These are phyloP conservation scores for Trissolcus brochymenae DNA, from an alignment of 2,888 invertebrate species.

Conservation along the genomic window DNA sequence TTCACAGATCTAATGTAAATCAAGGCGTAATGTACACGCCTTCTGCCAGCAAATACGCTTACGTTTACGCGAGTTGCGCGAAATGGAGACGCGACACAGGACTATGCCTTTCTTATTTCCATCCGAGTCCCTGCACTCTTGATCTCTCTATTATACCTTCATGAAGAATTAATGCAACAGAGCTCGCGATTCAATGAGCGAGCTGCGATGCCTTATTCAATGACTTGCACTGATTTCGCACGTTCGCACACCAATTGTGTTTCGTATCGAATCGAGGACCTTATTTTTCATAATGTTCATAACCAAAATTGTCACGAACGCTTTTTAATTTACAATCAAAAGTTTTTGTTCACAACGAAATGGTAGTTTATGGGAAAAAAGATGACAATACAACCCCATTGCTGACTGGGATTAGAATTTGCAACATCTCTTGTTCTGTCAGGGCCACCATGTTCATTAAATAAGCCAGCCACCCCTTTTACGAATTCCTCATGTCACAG, in stretches of 20 bases:
- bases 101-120: slow-evolving; percentile 55
- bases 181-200: slow-evolving; percentile 39
- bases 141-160: slow-evolving; percentile 56
- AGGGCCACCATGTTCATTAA: slow-evolving; percentile 73
- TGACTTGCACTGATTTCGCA: neutral
- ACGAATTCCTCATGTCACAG: slow-evolving; percentile 55
- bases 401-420: slow-evolving; percentile 29
- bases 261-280: no score
- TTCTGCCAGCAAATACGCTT: slow-evolving; percentile 51
- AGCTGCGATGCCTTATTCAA: neutral
- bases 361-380: slow-evolving; percentile 63
- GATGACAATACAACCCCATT: slow-evolving; percentile 60
- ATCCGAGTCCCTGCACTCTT: slow-evolving; percentile 39
- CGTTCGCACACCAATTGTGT: neutral
- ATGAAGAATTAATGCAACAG: slow-evolving; percentile 51
- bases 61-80: slow-evolving; percentile 45
- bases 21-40: slow-evolving; percentile 54
- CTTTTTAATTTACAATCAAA: neutral
- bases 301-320: no score
- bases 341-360: slow-evolving; percentile 56
- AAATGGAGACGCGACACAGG: slow-evolving; percentile 53
- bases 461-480: slow-evolving; percentile 71
- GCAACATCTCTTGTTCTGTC: slow-evolving; percentile 62
- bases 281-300: no score
- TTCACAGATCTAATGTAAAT: slow-evolving; percentile 61